Evolutionary conservation across 92 coral and sea anemone genomes (phyloP), one percentile per base, ranked within the genome.

Genomic region (Epizoanthus stellaris): DNA sequence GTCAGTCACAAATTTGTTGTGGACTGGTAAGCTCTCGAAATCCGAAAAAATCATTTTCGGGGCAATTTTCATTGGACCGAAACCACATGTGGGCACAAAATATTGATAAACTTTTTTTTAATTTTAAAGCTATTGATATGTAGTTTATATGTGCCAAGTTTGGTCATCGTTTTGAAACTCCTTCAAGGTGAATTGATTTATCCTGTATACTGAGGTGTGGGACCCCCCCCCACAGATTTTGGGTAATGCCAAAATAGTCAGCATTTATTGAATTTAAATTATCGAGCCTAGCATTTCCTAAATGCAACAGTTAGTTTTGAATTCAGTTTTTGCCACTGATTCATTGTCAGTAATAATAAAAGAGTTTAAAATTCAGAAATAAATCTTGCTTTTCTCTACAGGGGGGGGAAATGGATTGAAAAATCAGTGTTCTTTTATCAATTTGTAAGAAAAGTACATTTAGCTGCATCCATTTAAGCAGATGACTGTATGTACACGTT

Each of bases 101-200:
- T 64, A 64, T 64, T 64, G 69, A 64, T 63, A 3, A 64, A 64
- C 1, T 16, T 16, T 14, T 14, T 63, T 64, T 10, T 65, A 17
- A 10, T 65, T 65, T 65, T 65, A 23, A 20, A 65, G 70, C 70
- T 65, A 34, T 23, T 65, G 42, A 19, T 65, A 65, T 65, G 70
- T 65, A 65, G 42, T 23, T 65, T 65, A 65, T 65, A 34, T 21
- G 1, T 30, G 14, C 25, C 25, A 9, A 45, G 52, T 45, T 45
- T 45, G 52, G 7, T 45, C 6, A 45, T 45, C 52, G 6, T 45
- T 45, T 45, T 45, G 52, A 45, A 45, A 45, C 6, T 45, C 52
- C 52, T 45, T 45, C 52, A 45, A 45, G 7, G 6, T 45, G 0
- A 45, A 45, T 45, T 45, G 3, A 45, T 45, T 45, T 65, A 10